Evolutionary conservation across 37 sponge, comb jelly and placozoan species (phyloP).

Genomic region (Oscarella lobularis): DNA sequence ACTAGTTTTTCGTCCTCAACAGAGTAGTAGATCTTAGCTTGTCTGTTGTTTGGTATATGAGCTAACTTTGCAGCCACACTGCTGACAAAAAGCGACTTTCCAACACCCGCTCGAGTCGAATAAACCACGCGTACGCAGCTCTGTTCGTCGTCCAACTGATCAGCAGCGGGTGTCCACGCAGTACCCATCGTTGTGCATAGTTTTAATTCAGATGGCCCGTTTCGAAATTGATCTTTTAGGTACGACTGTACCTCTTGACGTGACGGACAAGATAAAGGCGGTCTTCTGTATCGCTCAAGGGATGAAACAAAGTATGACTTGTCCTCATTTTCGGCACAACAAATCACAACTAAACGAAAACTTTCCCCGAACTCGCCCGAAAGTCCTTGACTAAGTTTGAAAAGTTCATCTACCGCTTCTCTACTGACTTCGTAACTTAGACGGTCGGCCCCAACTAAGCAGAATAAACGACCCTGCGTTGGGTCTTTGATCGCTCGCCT

Average conservation of each 20-base stretch:
- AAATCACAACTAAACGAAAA: neutral
- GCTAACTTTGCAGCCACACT: neutral
- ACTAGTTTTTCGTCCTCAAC: neutral
- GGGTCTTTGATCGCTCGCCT: neutral
- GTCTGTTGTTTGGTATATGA: neutral
- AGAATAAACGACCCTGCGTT: neutral
- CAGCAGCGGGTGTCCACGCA: neutral
- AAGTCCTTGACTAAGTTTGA: neutral
- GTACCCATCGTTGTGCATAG: neutral
- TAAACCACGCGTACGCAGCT: neutral
- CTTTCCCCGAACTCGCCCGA: too few relatives aligned
- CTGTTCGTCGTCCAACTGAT: neutral
- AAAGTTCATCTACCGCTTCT: neutral
- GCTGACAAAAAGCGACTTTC: neutral
- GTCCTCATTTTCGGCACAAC: slow-evolving; percentile 4
- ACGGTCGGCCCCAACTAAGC: neutral
- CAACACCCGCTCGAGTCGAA: slow-evolving; percentile 4
- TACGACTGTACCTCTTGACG: neutral
- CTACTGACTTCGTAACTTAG: neutral
- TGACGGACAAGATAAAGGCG: neutral
- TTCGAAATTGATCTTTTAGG: neutral
- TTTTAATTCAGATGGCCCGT: too few relatives aligned
- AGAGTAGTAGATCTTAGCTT: neutral
- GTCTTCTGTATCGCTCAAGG: neutral
- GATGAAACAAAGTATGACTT: neutral